These are phyloP conservation scores for Plebejus anna DNA, from an alignment of 2,888 invertebrate species.

Conservation along the genomic window DNA sequence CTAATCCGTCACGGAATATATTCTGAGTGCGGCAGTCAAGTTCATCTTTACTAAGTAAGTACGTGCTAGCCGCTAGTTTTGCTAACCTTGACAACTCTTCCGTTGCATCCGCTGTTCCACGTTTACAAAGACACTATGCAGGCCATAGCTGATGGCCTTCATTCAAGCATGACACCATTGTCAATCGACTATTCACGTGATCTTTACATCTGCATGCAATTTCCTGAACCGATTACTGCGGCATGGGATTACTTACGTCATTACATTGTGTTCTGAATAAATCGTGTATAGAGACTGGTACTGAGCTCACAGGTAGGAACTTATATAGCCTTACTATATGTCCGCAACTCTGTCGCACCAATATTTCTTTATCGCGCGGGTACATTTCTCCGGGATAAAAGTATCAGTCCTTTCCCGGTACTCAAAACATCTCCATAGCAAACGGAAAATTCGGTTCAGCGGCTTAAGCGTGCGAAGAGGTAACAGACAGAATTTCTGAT, in stretches of 20 bases:
- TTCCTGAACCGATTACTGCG: conserved; percentile 29
- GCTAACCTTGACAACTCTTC: not conserved
- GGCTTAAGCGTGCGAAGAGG: too few relatives aligned
- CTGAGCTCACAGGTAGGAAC: not conserved
- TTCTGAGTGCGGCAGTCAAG: too few relatives aligned
- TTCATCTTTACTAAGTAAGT: too few relatives aligned
- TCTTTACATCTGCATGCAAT: conserved; percentile 30
- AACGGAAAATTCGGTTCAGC: too few relatives aligned
- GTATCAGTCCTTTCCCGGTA: too few relatives aligned
- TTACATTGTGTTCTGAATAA: not conserved
- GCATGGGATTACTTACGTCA: not conserved
- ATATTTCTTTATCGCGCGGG: too few relatives aligned
- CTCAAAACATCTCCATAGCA: too few relatives aligned
- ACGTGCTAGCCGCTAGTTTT: not conserved
- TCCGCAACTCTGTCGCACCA: too few relatives aligned
- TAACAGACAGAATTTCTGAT: too few relatives aligned
- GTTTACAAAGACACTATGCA: not conserved
- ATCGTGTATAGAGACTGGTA: not conserved
- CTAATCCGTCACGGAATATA: too few relatives aligned
- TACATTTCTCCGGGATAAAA: too few relatives aligned
- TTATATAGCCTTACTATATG: too few relatives aligned
- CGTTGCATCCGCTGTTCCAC: not conserved
- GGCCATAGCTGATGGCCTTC: not conserved
- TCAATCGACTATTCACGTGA: not conserved
- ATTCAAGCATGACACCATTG: conserved; percentile 12